Base-by-base conservation (phyloP, 2,888 invertebrate species). In the Argyra leucocephala region DNA sequence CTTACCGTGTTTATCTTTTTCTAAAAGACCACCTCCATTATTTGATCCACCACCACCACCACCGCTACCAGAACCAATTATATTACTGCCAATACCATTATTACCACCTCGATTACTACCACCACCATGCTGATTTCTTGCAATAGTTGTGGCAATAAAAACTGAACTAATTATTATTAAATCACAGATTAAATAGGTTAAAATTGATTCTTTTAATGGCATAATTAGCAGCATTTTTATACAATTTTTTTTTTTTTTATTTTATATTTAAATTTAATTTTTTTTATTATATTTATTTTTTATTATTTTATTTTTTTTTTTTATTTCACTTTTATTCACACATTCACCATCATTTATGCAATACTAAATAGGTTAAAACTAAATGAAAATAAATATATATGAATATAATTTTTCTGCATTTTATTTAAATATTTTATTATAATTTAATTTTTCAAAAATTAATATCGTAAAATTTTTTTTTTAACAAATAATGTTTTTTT, bases 111-210 rank as follows among this genome's bases (percentile, higher is more conserved):
- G 15, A 15, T 5, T 48, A 48, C n/a, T 48, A 48, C 48, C 6
- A n/a, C 18, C 15, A 48, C 18, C 18, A 48, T 48, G 48, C 18
- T 48, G 48, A 48, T 48, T 48, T 48, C 48, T 48, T 2, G 12
- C 48, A 2, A 48, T n/a, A 5, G 48, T 48, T 5, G 48, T 18
- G 15, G 18, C 48, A 48, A 48, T 18, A 18, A 48, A 48, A 48
- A 48, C n/a, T 18, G 48, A 48, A n/a, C 48, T 48, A 48, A 48
- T 48, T 48, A 48, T 48, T 18, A 48, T 48, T 5, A 48, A 48
- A 48, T 48, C 48, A 48, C 48, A 48, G 48, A 48, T 48, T 48
- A 48, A 48, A 48, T 48, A 48, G 12, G n/a, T n/a, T 48, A 48
- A 48, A 48, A 48, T 18, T n/a, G 48, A 48, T 48, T 48, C 48